Evolutionary conservation across 2,797 vertebrate genomes (phyloP).

Genomic region (Amazona finschi): DNA sequence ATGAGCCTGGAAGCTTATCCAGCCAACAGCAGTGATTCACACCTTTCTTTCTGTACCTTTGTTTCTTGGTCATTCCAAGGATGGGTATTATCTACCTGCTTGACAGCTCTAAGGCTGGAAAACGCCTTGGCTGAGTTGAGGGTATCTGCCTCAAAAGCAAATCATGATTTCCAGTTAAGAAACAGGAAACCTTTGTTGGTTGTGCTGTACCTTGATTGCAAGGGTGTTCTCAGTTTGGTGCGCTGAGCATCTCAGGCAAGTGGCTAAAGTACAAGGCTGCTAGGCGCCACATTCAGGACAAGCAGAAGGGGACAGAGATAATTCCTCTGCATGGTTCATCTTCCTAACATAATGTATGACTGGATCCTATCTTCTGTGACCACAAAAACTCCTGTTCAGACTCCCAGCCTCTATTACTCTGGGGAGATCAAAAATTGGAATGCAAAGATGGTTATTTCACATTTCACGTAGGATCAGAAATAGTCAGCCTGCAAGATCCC

Average conservation of each 20-base stretch:
- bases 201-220: background rate
- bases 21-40: background rate
- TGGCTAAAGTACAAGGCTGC: background rate
- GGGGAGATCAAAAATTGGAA: background rate
- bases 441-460: background rate
- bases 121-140: background rate
- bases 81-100: background rate
- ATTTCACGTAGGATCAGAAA: background rate
- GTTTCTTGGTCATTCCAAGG: background rate
- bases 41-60: slow-evolving; percentile 12
- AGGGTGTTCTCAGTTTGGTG: accelerated
- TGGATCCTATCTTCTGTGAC: background rate
- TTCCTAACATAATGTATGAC: background rate
- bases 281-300: background rate
- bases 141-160: background rate
- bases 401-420: background rate
- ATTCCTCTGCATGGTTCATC: background rate
- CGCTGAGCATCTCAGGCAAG: background rate
- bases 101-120: background rate
- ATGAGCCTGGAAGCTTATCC: background rate
- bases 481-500: background rate
- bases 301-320: background rate
- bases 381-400: background rate
- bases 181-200: background rate
- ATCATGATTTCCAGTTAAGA: background rate